These are phyloP conservation scores for Naja naja DNA, from an alignment of 2,113 vertebrate genomes.

Conservation along the genomic window DNA sequence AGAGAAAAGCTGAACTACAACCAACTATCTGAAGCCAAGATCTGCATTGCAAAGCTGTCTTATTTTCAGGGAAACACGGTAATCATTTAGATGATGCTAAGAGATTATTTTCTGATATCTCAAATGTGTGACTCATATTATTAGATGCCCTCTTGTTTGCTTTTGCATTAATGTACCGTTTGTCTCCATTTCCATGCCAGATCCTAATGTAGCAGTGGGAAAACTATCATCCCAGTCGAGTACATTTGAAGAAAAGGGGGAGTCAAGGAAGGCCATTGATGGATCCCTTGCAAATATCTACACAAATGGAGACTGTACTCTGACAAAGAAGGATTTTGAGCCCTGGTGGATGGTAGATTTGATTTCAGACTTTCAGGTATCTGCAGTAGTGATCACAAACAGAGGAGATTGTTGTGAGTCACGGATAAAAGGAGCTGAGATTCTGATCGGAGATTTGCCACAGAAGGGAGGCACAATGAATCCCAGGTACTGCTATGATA, in stretches of 20 bases:
- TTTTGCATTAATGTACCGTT: not conserved
- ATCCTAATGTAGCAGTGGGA: conserved; percentile 29
- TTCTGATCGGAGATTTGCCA: conserved; percentile 39
- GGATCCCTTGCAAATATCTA: conserved; percentile 30
- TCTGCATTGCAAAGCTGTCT: not conserved
- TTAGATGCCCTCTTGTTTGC: not conserved
- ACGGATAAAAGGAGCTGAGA: conserved; percentile 41
- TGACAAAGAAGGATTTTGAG: conserved; percentile 17
- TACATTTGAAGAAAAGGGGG: not conserved
- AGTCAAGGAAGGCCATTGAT: conserved; percentile 23
- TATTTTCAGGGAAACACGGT: not conserved
- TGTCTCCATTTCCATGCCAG: conserved; percentile 4
- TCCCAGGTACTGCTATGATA: conserved; percentile 32
- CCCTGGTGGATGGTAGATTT: conserved; percentile 56
- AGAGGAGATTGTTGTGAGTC: conserved; percentile 27
- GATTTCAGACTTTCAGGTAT: conserved; percentile 17
- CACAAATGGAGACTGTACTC: conserved; percentile 30
- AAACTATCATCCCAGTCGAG: conserved; percentile 36
- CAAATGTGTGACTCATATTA: not conserved
- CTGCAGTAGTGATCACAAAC: conserved; percentile 43
- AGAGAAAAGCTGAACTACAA: not conserved
- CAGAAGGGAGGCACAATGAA: conserved; percentile 34
- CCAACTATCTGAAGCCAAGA: not conserved
- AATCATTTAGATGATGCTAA: not conserved
- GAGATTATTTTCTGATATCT: not conserved